A percentile compares a stretch with the other conserved stretches of the same genome.
These are phyloP conservation scores for Apis florea DNA, from an alignment of 1,140 invertebrate genomes.

Conservation along the genomic window DNA sequence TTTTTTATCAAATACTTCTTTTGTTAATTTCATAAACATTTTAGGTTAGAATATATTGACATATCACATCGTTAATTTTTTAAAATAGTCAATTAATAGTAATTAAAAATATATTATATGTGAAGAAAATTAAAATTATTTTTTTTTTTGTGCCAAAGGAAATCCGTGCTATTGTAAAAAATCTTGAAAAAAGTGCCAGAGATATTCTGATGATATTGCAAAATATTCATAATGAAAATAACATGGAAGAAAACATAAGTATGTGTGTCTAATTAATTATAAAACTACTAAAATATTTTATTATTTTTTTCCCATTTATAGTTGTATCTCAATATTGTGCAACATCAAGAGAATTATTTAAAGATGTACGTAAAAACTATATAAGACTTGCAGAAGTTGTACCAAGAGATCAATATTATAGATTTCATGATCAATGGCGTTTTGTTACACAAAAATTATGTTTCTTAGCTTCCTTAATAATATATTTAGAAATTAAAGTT, in stretches of 20 bases:
- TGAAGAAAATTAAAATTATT: not conserved
- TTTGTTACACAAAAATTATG: slow-evolving; percentile 90
- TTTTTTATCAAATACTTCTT: not conserved
- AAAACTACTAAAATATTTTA: not conserved
- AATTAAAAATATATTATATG: not conserved
- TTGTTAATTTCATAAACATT: not conserved
- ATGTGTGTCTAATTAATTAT: slow-evolving; percentile 36
- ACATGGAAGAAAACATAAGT: slow-evolving; percentile 81
- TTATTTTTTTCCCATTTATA: slow-evolving; percentile 63
- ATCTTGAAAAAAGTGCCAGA: slow-evolving; percentile 85
- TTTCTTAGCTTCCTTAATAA: slow-evolving; percentile 88
- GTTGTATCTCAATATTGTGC: slow-evolving; percentile 82
- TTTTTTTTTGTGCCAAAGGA: slow-evolving; percentile 80
- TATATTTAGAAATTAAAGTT: slow-evolving; percentile 89
- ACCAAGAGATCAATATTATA: slow-evolving; percentile 87
- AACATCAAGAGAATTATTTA: slow-evolving; percentile 82
- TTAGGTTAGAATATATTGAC: slow-evolving; percentile 22
- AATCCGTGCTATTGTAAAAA: slow-evolving; percentile 84
- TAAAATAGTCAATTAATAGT: too few species aligned
- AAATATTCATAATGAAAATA: slow-evolving; percentile 85
- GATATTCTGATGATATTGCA: slow-evolving; percentile 87
- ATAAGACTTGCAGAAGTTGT: slow-evolving; percentile 82
- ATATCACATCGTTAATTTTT: not conserved
- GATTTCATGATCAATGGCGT: slow-evolving; percentile 92
- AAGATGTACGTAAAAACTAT: slow-evolving; percentile 82